Evolutionary conservation across 2,888 invertebrate genomes (phyloP), one percentile per base, ranked within the genome.

Genomic region (Sinotaia quadrata): DNA sequence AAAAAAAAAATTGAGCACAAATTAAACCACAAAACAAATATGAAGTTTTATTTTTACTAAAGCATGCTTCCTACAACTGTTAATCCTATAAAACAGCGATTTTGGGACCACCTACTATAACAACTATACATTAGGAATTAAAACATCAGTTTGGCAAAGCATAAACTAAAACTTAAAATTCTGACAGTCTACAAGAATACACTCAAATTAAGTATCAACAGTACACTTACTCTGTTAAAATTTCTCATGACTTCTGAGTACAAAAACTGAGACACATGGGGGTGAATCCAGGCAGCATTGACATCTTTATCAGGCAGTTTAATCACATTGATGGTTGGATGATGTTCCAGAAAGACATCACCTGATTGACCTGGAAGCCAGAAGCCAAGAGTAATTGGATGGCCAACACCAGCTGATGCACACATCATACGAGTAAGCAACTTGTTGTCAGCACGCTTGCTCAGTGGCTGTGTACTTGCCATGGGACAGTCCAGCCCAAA

Each of bases 401-500:
- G 56, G 12, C 21, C 21, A 31, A 58, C 37, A 3, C 58, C 37
- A 5, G 27, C 21, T 4, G 36, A 37, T 54, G 65, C 65, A 44
- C 65, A 65, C 65, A 52, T 47, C 29, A 24, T 44, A 24, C 41
- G 63, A 8, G 80, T 81, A 69, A 74, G 74, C 0, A 82, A 63
- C 71, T 82, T 82, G 67, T 82, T 76, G 51, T 81, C 80, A 0
- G 75, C 72, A 15, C 71, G 31, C n/a, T 62, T 71, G 41, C 67
- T 72, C 7, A 82, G 71, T 12, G 73, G 58, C 2, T 76, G 37
- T 0, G 81, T 78, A 56, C 79, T 78, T 29, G 78, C 77, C 73
- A 76, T 78, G 1, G 82, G 81, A 60, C 78, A 78, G 47, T 82
- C 82, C 21, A 82, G 60, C 49, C 73, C 63, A 21, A 51, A 52